Evolutionary conservation across 2,888 invertebrate genomes (phyloP), one percentile per base, ranked within the genome.

Genomic region (Limnephilus auricula): DNA sequence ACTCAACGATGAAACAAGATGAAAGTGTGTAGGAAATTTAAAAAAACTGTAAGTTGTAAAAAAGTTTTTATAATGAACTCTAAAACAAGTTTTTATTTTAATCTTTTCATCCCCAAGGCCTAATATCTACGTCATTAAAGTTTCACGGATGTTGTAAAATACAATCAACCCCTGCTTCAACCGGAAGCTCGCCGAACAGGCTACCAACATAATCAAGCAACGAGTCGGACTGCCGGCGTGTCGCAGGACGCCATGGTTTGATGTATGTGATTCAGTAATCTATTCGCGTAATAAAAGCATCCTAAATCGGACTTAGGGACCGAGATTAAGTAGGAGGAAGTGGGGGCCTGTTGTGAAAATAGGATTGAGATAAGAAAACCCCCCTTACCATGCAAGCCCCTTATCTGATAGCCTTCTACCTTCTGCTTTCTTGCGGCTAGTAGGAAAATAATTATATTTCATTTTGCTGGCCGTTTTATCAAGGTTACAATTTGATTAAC

Each of bases 261-360:
- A 85, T 90, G 83, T 83, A 90, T 90, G 90, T 85, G 84, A 90
- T 65, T 90, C 78, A 78, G 83, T 83, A 83, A 90, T 90, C 90
- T 90, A 78, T 84, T n/a, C 37, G n/a, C 79, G 90, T 84, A 90
- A 90, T 90, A 90, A 90, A 90, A 90, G 45, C 90, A 84, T 80
- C 90, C 45, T 85, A 83, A 50, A 84, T 90, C 90, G 83, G 65
- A 25, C n/a, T 90, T 84, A 40, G 78, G 78, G n/a, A 25, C 30
- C 34, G 84, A 90, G 90, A 90, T 90, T 90, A 90, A 90, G 90
- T 65, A 37, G 78, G 79, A 90, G 90, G 90, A 90, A 90, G 85
- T 78, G 78, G 83, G 65, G 90, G 78, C 80, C 83, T 90, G 50
- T 85, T 78, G 65, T 90, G 90, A 90, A 90, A 90, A 84, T 65